Conservation (phyloP, 2,113 vertebrate species). For the Heterochromis multidens region DNA sequence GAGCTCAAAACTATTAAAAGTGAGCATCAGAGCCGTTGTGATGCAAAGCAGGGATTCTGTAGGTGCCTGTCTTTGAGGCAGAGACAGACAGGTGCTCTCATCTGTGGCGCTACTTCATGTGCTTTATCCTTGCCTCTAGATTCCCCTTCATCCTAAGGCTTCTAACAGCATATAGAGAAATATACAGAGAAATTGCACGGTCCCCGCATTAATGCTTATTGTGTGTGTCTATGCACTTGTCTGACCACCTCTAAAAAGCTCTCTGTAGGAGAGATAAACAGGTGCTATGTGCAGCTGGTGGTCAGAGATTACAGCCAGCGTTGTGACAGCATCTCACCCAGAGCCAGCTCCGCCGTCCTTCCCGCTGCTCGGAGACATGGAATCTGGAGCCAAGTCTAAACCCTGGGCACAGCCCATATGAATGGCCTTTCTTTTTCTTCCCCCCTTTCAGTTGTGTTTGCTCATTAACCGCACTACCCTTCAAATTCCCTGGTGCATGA, state of each 20-base stretch:
- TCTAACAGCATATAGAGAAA: background rate
- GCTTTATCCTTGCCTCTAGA: background rate
- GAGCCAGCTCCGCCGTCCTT: slow-evolving; percentile 15
- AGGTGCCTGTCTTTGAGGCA: background rate
- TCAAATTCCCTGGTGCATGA: background rate
- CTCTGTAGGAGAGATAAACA: slow-evolving; percentile 47
- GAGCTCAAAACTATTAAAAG: slow-evolving; percentile 29
- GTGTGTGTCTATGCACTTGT: background rate
- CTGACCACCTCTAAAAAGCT: slow-evolving; percentile 21
- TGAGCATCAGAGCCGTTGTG: background rate
- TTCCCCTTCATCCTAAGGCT: background rate
- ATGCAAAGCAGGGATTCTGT: background rate
- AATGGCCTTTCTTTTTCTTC: background rate
- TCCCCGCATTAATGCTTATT: background rate
- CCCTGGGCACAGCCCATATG: background rate
- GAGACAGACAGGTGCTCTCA: slow-evolving; percentile 5
- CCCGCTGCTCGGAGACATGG: background rate
- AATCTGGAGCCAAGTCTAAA: background rate
- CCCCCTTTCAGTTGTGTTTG: background rate
- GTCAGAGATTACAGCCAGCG: slow-evolving; percentile 58
- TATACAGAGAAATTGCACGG: background rate
- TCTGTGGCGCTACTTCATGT: background rate
- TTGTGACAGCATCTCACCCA: slow-evolving; percentile 41
- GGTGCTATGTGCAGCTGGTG: slow-evolving; percentile 57
- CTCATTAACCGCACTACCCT: slow-evolving; percentile 1